Conservation (phyloP, 2,797 vertebrate genomes). For the Tolypeutes matacus region DNA sequence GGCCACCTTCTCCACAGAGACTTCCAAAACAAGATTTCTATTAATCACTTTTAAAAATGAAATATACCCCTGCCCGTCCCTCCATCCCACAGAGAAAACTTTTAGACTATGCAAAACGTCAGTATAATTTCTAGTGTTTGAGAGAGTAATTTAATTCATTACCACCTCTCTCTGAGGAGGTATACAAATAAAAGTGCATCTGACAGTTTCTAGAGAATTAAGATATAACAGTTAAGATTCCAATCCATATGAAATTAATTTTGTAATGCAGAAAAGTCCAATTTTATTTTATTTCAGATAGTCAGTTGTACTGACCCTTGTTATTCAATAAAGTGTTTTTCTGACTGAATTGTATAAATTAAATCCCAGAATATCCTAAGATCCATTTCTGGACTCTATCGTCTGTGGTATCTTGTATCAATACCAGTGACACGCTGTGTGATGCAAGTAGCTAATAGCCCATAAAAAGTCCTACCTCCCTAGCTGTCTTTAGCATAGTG, state of each 20-base stretch:
- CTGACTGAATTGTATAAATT: not conserved
- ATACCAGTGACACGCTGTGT: not conserved
- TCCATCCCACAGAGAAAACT: not conserved
- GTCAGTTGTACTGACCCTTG: not conserved
- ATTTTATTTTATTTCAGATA: not conserved
- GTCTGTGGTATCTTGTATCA: not conserved
- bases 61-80: not conserved
- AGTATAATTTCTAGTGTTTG: not conserved
- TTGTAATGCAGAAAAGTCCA: not conserved
- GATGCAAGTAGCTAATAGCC: not conserved
- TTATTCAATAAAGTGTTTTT: constrained; percentile 11
- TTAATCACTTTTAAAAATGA: not conserved
- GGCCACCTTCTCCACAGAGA: not conserved
- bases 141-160: not conserved
- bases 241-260: not conserved
- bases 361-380: not conserved
- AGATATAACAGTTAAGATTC: not conserved
- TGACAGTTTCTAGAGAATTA: constrained; percentile 26
- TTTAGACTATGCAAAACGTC: not conserved
- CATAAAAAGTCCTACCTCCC: not conserved
- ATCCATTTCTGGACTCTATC: not conserved
- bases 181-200: not conserved
- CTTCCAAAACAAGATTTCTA: not conserved
- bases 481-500: not conserved
- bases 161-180: not conserved